Evolutionary conservation across 2,888 invertebrate species (phyloP), one percentile per base, ranked within the genome.

Genomic region (Cryptophagus acutangulus): DNA sequence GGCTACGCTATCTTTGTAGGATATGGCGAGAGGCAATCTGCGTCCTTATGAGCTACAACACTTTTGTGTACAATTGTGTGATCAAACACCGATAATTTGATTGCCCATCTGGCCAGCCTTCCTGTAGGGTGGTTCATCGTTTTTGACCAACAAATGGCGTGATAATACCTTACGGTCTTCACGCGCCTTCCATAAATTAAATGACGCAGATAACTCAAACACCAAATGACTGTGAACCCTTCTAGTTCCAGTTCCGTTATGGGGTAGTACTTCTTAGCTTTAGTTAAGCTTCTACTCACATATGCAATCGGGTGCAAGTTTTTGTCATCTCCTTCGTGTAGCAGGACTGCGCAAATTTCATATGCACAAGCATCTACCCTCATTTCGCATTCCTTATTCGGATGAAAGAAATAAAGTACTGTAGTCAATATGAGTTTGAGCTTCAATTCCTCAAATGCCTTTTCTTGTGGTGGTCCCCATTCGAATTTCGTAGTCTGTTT

Each of bases 291-390:
- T 6, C 52, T 30, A 40, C 48, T 52, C 2, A 43, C 43, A 29
- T 52, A 57, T 6, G 49, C 46, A 3, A 57, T 29, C 2, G 52
- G 52, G 26, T 54, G 53, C 15, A 38, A 6, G 12, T 37, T 12
- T 20, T 42, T 20, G 16, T 45, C 44, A 1, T 35, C 29, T 1
- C 24, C 30, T 18, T 41, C 17, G 33, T 49, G 49, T 12, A 45
- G 24, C 6, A 49, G 25, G 5, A 49, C 34, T 1, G 42, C 40
- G 15, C 43, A 42, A 9, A 41, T 2, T 8, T 43, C 46, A 8
- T 29, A 12, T 24, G 13, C 31, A 12, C 40, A 31, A 13, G 41
- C 47, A 16, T 45, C 47, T 1, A 36, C 31, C 10, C 46, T 13
- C 15, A 45, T 12, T 40, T 45, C 42, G 9, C 38, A 40, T 6